Percentiles rank a stretch among this genome's conserved stretches.
Evolutionary conservation across 2,888 invertebrate genomes (phyloP).

Genomic region (Eustalomyia histrio): DNA sequence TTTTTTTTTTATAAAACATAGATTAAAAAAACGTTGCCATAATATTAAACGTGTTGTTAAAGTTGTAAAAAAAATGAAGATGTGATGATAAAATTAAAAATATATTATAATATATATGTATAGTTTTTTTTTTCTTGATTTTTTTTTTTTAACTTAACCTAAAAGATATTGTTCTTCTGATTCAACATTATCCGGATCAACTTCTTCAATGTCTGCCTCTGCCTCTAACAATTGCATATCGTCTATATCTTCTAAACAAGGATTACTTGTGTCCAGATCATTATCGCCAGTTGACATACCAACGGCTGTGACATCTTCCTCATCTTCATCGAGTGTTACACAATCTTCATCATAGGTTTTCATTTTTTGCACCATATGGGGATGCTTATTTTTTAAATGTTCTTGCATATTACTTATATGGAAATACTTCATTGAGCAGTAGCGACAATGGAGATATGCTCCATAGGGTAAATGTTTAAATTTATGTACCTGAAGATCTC

Average conservation of each 20-base stretch:
- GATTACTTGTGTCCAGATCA: conserved; percentile 33
- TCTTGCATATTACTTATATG: conserved; percentile 72
- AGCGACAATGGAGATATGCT: conserved; percentile 72
- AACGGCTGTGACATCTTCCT: conserved; percentile 35
- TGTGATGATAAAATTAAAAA: not conserved
- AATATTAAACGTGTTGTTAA: not conserved
- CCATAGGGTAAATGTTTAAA: conserved; percentile 74
- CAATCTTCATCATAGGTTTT: conserved; percentile 48
- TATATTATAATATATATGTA: not conserved
- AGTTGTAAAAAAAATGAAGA: not conserved
- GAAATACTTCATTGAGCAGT: conserved; percentile 69
- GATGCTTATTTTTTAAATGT: conserved; percentile 72
- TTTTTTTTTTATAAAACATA: not conserved
- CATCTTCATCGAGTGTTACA: conserved; percentile 46
- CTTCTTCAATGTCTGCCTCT: conserved; percentile 62
- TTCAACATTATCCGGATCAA: conserved; percentile 63
- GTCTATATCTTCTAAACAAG: conserved; percentile 41
- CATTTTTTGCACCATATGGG: conserved; percentile 64
- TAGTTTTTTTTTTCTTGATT: no score
- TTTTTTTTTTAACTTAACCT: conserved; percentile 50
- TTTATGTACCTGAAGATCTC: conserved; percentile 72
- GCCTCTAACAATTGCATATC: conserved; percentile 60
- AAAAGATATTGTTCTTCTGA: conserved; percentile 67
- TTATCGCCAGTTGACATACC: conserved; percentile 10
- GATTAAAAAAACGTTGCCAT: not conserved